phyloP scores from a whole-genome alignment of 2,888 invertebrate species.

The Ariolimax columbianus region DNA sequence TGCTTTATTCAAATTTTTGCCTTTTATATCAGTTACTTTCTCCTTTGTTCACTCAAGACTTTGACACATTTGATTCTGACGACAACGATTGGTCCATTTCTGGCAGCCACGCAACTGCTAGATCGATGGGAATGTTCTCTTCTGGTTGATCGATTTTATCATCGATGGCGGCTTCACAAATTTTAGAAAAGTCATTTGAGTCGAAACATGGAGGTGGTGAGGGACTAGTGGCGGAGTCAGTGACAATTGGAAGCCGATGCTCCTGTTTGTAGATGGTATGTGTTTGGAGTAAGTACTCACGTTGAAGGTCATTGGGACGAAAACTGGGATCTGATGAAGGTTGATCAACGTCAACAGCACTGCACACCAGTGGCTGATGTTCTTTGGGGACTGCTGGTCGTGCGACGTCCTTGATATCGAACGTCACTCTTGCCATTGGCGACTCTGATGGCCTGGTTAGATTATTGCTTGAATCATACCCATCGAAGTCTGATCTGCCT shows the following conservation, averaged over 20 bases:
- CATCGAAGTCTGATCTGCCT: not conserved
- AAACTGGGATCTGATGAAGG: not conserved
- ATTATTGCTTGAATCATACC: not conserved
- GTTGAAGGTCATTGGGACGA: not conserved
- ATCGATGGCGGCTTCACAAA: not conserved
- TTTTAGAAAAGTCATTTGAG: not conserved
- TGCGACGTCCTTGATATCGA: not conserved
- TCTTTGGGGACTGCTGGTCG: not conserved
- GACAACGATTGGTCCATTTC: not conserved
- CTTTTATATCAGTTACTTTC: not conserved
- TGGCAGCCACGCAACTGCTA: not conserved
- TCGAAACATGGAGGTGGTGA: constrained; percentile 39
- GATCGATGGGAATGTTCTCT: constrained; percentile 12
- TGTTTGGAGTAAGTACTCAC: not conserved
- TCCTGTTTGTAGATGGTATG: not conserved
- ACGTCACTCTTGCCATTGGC: not conserved
- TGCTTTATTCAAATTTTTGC: not conserved
- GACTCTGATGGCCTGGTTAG: not conserved
- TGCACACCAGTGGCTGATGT: not conserved
- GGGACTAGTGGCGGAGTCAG: constrained; percentile 55
- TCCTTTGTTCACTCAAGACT: not conserved
- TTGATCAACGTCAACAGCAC: not conserved
- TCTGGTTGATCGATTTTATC: not conserved
- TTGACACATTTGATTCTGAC: not conserved
- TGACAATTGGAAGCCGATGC: constrained; percentile 40